phyloP scores from a whole-genome alignment of 2,888 invertebrate species.

The Resseliella maxima region DNA sequence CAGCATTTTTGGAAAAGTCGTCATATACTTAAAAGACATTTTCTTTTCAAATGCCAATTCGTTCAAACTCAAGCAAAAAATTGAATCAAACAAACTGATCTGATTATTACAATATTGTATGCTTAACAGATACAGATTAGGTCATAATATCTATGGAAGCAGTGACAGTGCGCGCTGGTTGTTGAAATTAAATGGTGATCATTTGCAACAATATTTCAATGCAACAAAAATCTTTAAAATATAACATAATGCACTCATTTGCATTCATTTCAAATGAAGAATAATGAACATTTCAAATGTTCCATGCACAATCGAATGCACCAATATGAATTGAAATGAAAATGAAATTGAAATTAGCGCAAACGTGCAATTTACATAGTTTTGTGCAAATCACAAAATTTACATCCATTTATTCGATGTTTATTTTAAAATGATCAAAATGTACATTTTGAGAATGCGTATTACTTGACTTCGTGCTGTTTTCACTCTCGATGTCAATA shows the following conservation, averaged over 20 bases:
- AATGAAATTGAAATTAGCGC: slow-evolving; percentile 28
- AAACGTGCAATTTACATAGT: background rate
- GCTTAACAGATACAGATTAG: no score
- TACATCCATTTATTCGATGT: background rate
- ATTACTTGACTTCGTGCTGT: background rate
- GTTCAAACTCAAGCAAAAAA: no score
- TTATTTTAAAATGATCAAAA: background rate
- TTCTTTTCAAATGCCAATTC: no score
- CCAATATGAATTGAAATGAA: background rate
- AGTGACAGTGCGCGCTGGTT: no score
- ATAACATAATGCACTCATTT: no score
- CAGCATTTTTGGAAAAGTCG: no score
- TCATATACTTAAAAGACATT: no score
- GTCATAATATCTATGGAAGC: no score
- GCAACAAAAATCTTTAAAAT: no score
- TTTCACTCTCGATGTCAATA: slow-evolving; percentile 48
- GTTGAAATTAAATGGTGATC: background rate
- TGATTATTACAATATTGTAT: no score
- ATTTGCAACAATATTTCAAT: background rate
- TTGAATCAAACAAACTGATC: no score
- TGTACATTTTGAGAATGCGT: background rate
- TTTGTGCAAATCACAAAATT: slow-evolving; percentile 37
- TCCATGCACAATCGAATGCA: background rate
- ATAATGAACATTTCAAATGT: background rate
- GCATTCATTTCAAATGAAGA: background rate